A percentile compares a stretch with the other conserved stretches of the same genome.
phyloP scores from a whole-genome alignment of 2,797 vertebrate genomes.

The Gallinago solitaria region DNA sequence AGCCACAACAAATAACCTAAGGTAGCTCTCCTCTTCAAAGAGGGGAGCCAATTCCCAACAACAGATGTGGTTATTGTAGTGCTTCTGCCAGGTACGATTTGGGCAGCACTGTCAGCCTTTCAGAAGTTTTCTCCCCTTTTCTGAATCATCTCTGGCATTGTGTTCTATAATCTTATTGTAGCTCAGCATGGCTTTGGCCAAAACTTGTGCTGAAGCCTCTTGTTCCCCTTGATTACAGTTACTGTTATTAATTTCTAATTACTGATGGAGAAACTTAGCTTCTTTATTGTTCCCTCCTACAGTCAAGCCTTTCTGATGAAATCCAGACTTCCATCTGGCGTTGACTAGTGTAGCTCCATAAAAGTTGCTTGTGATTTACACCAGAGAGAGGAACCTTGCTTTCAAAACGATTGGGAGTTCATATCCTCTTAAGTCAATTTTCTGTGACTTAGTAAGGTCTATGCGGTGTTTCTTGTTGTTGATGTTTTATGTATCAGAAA shows the following conservation, averaged over 20 bases:
- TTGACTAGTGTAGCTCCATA: neutral
- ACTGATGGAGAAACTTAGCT: neutral
- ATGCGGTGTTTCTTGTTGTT: neutral
- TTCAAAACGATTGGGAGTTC: neutral
- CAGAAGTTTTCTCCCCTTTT: neutral
- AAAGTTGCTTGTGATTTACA: neutral
- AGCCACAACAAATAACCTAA: conserved; percentile 47
- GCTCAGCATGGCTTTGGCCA: neutral
- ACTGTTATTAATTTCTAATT: conserved; percentile 19
- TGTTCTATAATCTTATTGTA: neutral
- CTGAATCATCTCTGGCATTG: neutral
- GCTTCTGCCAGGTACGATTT: conserved; percentile 54
- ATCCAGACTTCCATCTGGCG: conserved; percentile 5
- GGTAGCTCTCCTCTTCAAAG: neutral
- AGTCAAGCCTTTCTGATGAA: neutral
- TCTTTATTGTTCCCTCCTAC: neutral
- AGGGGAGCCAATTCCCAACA: conserved; percentile 53
- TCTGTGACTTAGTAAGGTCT: neutral
- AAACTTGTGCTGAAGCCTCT: neutral
- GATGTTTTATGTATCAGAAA: neutral
- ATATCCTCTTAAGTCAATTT: neutral
- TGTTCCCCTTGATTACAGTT: neutral
- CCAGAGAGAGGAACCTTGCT: neutral
- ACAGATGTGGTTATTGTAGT: conserved; percentile 49
- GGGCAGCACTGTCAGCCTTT: neutral